Percentiles rank a stretch among this genome's conserved stretches.
Conservation (phyloP, 2,888 invertebrate genomes). For the Parasteatoda lunata region DNA sequence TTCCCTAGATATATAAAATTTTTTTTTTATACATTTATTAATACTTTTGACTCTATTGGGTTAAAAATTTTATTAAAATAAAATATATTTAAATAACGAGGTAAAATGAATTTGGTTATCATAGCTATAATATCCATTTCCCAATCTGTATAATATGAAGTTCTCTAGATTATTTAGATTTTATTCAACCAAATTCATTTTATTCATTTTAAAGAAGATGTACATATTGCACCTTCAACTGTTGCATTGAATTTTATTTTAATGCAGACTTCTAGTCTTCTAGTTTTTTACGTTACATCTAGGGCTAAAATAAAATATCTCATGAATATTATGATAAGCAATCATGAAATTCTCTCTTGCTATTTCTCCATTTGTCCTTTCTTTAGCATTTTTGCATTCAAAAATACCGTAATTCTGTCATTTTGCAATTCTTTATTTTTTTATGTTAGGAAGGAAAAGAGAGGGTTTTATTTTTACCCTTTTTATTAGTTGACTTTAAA, state of each 20-base stretch:
- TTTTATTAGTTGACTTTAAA: constrained; percentile 16
- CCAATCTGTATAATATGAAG: no score
- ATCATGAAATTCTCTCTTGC: constrained; percentile 62
- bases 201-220: constrained; percentile 33
- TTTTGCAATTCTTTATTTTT: constrained; percentile 7
- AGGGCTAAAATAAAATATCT: constrained; percentile 63
- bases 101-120: no score
- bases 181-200: constrained; percentile 19
- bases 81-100: no score
- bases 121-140: no score
- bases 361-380: constrained; percentile 18
- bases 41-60: no score
- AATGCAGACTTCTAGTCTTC: constrained; percentile 34
- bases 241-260: constrained; percentile 60
- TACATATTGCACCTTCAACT: constrained; percentile 55
- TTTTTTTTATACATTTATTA: no score
- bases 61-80: no score
- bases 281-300: constrained; percentile 39
- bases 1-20: no score
- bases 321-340: constrained; percentile 68
- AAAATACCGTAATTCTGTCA: constrained; percentile 51
- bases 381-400: constrained; percentile 25
- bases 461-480: background rate
- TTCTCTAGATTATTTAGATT: background rate
- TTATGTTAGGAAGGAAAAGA: no score